Base-by-base conservation (phyloP, 1,140 invertebrate genomes). In the Neodiprion virginianus region DNA sequence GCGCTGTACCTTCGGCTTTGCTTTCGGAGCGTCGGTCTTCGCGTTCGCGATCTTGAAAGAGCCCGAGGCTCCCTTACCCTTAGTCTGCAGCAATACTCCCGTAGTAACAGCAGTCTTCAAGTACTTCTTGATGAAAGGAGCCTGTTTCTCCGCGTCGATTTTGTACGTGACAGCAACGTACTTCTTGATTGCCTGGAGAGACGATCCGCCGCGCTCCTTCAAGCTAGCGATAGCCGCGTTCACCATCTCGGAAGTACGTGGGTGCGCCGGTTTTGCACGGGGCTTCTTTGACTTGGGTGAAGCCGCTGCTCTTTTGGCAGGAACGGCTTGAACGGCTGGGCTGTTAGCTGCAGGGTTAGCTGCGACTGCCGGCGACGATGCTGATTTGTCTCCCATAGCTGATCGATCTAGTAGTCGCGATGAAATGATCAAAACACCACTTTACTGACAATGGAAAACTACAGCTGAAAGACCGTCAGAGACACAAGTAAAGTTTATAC, bases 141-240 rank as follows among this genome's bases (percentile, higher is more conserved):
- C 88, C 73, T 90, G 79, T 82, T 91, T 91, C 73, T 91, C 89
- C 28, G 88, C 86, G 83, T 92, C 91, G 40, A 91, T 84, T 71
- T 90, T 91, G 86, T 91, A 92, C 72, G 88, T 89, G 10, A 88
- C 84, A 50, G 86, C 80, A 69, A 92, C 90, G 83, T 92, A 92
- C 80, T 92, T 93, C 81, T 92, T 92, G 81, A 93, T 92, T 17
- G 91, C 91, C 78, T 90, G 88, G 40, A 92, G 84, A 1, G 91
- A 92, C 7, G 90, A 92, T 11, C 91, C 91, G 75, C 89, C 89
- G 67, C 90, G 87, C 76, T 92, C 91, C 76, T 92, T 92, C 73
- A 93, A 82, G 65, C 83, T 87, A 72, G 86, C 88, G 79, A 93
- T 92, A 40, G 92, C 91, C 71, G 85, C 88, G 76, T 85, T 89